phyloP scores from a whole-genome alignment of 2,888 invertebrate genomes.

The Parthenolecanium corni region DNA sequence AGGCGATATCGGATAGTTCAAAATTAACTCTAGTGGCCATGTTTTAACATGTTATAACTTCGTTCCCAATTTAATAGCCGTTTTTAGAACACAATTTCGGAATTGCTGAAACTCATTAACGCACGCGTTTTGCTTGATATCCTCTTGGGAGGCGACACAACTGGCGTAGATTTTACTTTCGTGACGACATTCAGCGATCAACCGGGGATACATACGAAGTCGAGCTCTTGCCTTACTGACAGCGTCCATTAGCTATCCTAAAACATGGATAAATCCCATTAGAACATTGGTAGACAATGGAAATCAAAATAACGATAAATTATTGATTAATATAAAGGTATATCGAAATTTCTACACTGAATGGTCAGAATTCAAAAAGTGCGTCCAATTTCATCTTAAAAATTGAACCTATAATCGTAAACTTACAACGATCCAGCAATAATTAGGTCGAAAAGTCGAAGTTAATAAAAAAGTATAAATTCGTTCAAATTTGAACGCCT shows the following conservation, averaged over 20 bases:
- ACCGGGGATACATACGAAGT: slow-evolving; percentile 58
- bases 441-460: too few relatives aligned
- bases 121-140: slow-evolving; percentile 61
- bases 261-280: too few relatives aligned
- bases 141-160: slow-evolving; percentile 62
- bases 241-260: slow-evolving; percentile 54
- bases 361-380: too few relatives aligned
- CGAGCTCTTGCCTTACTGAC: slow-evolving; percentile 63
- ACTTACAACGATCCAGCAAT: too few relatives aligned
- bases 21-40: background rate
- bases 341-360: too few relatives aligned
- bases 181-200: slow-evolving; percentile 59
- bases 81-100: slow-evolving; percentile 57
- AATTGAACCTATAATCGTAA: too few relatives aligned
- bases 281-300: too few relatives aligned
- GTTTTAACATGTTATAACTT: slow-evolving; percentile 58
- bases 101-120: slow-evolving; percentile 64
- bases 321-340: too few relatives aligned
- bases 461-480: too few relatives aligned
- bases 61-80: slow-evolving; percentile 56
- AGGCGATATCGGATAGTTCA: background rate
- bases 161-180: slow-evolving; percentile 61
- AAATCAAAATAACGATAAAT: too few relatives aligned
- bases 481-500: too few relatives aligned
- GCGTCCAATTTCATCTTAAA: too few relatives aligned